Conservation (phyloP, 2,797 vertebrate genomes). For the Pseudochaenichthys georgianus region DNA sequence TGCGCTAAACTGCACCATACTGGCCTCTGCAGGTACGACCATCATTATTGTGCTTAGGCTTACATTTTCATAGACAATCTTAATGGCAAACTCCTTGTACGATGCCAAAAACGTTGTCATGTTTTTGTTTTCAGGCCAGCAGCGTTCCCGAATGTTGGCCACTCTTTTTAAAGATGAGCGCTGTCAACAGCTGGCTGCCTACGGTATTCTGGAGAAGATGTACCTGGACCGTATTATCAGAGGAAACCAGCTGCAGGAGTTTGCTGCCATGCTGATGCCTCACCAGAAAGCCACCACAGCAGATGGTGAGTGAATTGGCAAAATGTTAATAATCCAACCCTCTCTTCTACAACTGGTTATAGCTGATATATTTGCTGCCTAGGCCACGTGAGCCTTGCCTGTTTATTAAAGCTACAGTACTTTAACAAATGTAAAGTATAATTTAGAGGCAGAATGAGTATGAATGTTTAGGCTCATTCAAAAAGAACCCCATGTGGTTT, state of each 20-base stretch:
- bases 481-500: neutral
- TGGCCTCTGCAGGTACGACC: conserved; percentile 96
- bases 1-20: conserved; percentile 96
- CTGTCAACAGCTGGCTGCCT: conserved; percentile 97
- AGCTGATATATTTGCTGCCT: neutral
- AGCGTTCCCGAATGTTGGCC: conserved; percentile 98
- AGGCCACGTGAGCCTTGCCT: neutral
- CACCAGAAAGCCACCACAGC: conserved; percentile 98
- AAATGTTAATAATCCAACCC: neutral
- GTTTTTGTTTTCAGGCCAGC: conserved; percentile 87
- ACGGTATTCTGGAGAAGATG: conserved; percentile 99
- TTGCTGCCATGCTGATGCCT: conserved; percentile 98
- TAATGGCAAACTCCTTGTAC: neutral
- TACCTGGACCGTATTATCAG: conserved; percentile 98
- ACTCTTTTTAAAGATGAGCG: conserved; percentile 99
- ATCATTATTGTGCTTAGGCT: neutral
- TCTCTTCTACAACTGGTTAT: neutral
- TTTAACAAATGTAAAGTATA: neutral
- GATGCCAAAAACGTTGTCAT: neutral
- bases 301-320: conserved; percentile 71
- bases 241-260: conserved; percentile 97
- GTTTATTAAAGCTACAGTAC: neutral
- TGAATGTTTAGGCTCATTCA: neutral
- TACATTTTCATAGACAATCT: neutral
- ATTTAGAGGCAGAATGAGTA: no score